Conservation (phyloP, 2,888 invertebrate species). For the Campaea margaritaria region DNA sequence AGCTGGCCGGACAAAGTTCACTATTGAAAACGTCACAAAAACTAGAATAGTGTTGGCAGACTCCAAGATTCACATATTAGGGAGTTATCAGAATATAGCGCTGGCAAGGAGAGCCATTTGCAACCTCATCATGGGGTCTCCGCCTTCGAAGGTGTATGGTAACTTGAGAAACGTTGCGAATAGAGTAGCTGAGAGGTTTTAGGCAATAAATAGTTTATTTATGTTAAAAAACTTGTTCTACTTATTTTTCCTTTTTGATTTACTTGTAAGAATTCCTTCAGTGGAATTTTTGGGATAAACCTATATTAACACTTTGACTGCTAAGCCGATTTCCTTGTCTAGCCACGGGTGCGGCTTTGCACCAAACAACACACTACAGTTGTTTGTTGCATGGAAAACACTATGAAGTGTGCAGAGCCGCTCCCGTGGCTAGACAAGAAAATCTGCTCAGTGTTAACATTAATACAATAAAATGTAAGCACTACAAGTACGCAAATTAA, state of each 20-base stretch:
- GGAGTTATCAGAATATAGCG: slow-evolving; percentile 98
- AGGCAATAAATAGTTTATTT: slow-evolving; percentile 62
- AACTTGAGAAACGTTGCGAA: slow-evolving; percentile 94
- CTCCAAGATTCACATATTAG: slow-evolving; percentile 97
- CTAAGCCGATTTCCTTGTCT: no score
- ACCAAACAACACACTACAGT: no score
- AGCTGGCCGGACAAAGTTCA: slow-evolving; percentile 98
- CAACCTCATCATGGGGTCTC: slow-evolving; percentile 98
- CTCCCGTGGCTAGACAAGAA: no score
- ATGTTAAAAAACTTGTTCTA: slow-evolving; percentile 30
- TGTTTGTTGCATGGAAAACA: no score
- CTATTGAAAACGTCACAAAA: slow-evolving; percentile 99
- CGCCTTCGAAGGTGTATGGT: slow-evolving; percentile 99
- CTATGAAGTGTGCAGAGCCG: no score
- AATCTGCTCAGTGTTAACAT: no score
- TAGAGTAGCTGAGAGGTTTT: slow-evolving; percentile 92
- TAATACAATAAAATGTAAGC: no score
- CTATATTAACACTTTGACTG: no score
- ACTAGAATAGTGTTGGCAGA: slow-evolving; percentile 99
- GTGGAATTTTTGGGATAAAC: neutral
- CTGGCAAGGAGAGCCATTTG: slow-evolving; percentile 97
- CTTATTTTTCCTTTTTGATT: slow-evolving; percentile 43
- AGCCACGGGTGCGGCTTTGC: no score
- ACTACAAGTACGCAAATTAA: no score
- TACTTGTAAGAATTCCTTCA: no score